Base-by-base conservation (phyloP, 2,888 invertebrate species). In the Meandrusa payeni region DNA sequence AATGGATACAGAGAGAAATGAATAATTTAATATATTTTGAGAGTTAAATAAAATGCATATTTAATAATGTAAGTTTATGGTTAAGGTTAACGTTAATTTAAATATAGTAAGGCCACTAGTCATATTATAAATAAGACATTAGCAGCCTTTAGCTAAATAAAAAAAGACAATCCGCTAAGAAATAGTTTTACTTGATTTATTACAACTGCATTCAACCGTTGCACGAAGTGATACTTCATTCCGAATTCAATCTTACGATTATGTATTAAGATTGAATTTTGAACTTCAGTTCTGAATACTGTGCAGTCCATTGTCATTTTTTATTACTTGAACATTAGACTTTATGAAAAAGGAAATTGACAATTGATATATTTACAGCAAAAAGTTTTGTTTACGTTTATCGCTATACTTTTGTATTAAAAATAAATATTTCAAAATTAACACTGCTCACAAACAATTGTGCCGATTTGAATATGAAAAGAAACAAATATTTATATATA, bases 131-230 rank as follows among this genome's bases (percentile, higher is more conserved):
- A 22, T n/a, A 22, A 22, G 2, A 22, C 5, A 6, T 20, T 20
- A 5, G 5, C 2, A 22, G 22, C 2, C 22, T 22, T 22, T 22
- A n/a, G 5, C 1, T 6, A 5, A 22, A 5, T 7, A 7, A 3
- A 22, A 2, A 22, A 22, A 22, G 22, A 7, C 7, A 22, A 7
- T 22, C 6, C 1, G 2, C n/a, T 7, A 22, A 9, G 5, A 24
- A 2, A 10, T 10, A 12, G 27, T 13, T 13, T 13, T 6, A 13
- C 1, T 27, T 13, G 17, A 32, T 41, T 41, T 26, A 32, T 37
- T 37, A 11, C 6, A 20, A 20, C 10, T 26, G 7, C 40, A 26
- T 41, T 33, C 26, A 20, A 20, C 11, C 32, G 26, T n/a, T n/a
- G n/a, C n/a, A 19, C 4, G 5, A 9, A 20, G 1, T 11, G 7